A percentile compares a stretch with the other conserved stretches of the same genome.
These are phyloP conservation scores for Pitta sordida DNA, from an alignment of 2,113 vertebrate genomes.

Conservation along the genomic window DNA sequence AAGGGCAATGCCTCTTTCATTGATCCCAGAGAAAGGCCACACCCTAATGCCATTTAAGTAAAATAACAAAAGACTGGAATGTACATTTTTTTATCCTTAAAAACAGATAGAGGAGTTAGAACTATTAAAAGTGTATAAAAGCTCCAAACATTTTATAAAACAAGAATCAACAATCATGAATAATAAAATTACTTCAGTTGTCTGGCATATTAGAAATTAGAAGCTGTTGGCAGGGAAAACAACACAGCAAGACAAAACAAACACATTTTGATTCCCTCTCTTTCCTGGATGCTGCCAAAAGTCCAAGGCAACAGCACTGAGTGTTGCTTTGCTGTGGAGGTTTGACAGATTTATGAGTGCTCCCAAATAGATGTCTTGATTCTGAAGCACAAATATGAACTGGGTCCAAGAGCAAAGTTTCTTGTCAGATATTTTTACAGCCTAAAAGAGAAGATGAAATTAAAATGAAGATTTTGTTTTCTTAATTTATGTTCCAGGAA, in stretches of 20 bases:
- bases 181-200: slow-evolving; percentile 32
- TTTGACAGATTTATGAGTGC: slow-evolving; percentile 13
- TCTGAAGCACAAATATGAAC: slow-evolving; percentile 19
- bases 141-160: slow-evolving; percentile 2
- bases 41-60: neutral
- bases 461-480: neutral
- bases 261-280: slow-evolving; percentile 1
- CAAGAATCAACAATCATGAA: neutral
- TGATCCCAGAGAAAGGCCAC: neutral
- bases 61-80: neutral
- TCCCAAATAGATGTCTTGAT: slow-evolving; percentile 4
- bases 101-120: neutral
- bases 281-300: slow-evolving; percentile 44
- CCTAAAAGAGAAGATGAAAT: neutral
- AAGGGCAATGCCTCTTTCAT: neutral
- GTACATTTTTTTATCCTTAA: neutral
- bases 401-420: neutral
- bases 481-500: neutral
- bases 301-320: slow-evolving; percentile 31
- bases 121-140: neutral
- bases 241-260: slow-evolving; percentile 47
- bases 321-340: neutral
- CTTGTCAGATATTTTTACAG: slow-evolving; percentile 1
- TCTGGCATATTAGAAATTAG: slow-evolving; percentile 41
- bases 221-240: slow-evolving; percentile 20